These are phyloP conservation scores for Myotis yumanensis DNA, from an alignment of 2,113 vertebrate species.

Conservation along the genomic window DNA sequence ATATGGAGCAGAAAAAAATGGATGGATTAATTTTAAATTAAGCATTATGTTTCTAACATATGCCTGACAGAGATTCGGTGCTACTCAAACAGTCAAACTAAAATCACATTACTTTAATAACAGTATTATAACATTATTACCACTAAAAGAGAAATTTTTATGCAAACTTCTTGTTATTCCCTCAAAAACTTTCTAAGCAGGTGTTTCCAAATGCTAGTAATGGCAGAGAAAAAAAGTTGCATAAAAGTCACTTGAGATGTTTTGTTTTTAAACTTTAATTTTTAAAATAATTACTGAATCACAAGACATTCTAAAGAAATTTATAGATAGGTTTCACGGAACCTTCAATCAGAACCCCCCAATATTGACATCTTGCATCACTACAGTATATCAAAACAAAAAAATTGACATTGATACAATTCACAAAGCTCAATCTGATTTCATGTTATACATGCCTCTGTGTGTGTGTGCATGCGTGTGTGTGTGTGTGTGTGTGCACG, in stretches of 20 bases:
- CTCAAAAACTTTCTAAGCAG: not conserved
- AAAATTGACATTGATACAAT: not conserved
- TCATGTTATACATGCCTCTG: not conserved
- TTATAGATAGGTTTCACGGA: fast-evolving
- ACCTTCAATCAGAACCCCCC: fast-evolving
- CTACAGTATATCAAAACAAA: not conserved
- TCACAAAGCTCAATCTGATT: not conserved
- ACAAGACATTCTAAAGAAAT: not conserved
- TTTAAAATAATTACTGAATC: not conserved
- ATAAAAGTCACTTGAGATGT: not conserved
- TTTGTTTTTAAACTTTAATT: not conserved
- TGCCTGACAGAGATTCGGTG: not conserved
- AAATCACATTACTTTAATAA: conserved; percentile 2
- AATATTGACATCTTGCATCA: not conserved
- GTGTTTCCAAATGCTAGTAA: not conserved
- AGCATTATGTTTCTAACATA: conserved; percentile 21
- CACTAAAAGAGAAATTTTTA: not conserved
- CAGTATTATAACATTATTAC: not conserved
- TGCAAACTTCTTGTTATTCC: not conserved
- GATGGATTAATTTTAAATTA: conserved; percentile 61
- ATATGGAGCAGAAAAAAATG: conserved; percentile 12
- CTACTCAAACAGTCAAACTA: not conserved
- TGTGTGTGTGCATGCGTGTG: too few relatives aligned
- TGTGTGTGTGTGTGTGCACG: not conserved
- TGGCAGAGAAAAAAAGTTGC: not conserved